Percentiles rank a stretch among this genome's conserved stretches.
These are phyloP conservation scores for Psilanteris sp. DNA, from an alignment of 1,140 invertebrate genomes.

Conservation along the genomic window DNA sequence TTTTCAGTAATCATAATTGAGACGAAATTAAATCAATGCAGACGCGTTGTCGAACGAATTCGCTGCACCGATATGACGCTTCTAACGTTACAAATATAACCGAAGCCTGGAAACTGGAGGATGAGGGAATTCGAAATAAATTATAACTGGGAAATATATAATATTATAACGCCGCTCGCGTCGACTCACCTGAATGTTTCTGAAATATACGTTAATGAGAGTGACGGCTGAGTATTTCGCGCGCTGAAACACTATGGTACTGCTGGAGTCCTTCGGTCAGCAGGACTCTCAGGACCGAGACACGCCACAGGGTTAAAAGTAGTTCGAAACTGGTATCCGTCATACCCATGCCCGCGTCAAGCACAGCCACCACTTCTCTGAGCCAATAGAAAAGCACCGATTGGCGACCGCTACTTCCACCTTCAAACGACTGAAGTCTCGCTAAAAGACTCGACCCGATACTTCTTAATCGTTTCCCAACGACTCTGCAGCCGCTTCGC, in stretches of 20 bases:
- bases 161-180: no score
- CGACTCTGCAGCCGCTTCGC: background rate
- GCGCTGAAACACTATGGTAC: conserved; percentile 67
- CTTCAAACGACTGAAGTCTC: conserved; percentile 41
- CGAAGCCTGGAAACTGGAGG: no score
- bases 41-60: no score
- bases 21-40: no score
- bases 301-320: conserved; percentile 80
- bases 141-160: no score
- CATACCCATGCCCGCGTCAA: conserved; percentile 77
- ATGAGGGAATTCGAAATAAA: no score
- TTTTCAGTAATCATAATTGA: no score
- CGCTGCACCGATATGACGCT: no score
- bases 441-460: conserved; percentile 28
- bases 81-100: no score
- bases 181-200: conserved; percentile 43
- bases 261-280: conserved; percentile 64
- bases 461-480: conserved; percentile 10
- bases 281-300: conserved; percentile 69
- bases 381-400: conserved; percentile 59
- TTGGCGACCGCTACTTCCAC: conserved; percentile 43
- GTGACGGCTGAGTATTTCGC: conserved; percentile 62
- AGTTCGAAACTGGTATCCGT: conserved; percentile 80
- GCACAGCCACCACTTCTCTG: conserved; percentile 55
- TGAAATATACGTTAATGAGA: conserved; percentile 34